Conservation (phyloP, 1,140 invertebrate species). For the Adelges cooleyi region DNA sequence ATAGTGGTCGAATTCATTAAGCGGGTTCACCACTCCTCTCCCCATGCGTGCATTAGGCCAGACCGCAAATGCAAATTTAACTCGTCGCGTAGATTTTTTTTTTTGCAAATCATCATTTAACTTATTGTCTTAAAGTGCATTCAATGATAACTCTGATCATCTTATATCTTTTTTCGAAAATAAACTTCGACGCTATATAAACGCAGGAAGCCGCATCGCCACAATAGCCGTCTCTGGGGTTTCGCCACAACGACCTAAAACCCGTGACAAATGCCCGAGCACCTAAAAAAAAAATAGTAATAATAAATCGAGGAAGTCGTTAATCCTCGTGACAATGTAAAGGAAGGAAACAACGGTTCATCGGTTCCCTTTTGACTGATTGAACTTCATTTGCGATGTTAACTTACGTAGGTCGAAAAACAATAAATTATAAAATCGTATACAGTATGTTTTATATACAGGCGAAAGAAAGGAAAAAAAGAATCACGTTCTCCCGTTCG, state of each 20-base stretch:
- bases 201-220: too few relatives aligned
- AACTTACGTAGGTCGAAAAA: neutral
- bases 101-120: too few relatives aligned
- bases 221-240: neutral
- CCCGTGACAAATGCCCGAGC: neutral
- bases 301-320: slow-evolving; percentile 2
- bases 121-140: too few relatives aligned
- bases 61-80: too few relatives aligned
- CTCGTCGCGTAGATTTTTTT: too few relatives aligned
- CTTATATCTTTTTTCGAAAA: too few relatives aligned
- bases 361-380: slow-evolving; percentile 28
- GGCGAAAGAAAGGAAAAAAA: slow-evolving; percentile 1
- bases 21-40: neutral
- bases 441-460: too few relatives aligned
- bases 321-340: slow-evolving; percentile 26
- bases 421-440: too few relatives aligned
- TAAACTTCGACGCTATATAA: too few relatives aligned
- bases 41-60: too few relatives aligned
- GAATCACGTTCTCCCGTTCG: neutral
- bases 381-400: neutral
- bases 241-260: neutral
- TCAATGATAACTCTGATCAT: too few relatives aligned
- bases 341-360: slow-evolving; percentile 29
- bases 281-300: neutral
- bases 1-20: slow-evolving; percentile 27